Conservation (phyloP, 2,113 vertebrate species). For the Stercorarius parasiticus region DNA sequence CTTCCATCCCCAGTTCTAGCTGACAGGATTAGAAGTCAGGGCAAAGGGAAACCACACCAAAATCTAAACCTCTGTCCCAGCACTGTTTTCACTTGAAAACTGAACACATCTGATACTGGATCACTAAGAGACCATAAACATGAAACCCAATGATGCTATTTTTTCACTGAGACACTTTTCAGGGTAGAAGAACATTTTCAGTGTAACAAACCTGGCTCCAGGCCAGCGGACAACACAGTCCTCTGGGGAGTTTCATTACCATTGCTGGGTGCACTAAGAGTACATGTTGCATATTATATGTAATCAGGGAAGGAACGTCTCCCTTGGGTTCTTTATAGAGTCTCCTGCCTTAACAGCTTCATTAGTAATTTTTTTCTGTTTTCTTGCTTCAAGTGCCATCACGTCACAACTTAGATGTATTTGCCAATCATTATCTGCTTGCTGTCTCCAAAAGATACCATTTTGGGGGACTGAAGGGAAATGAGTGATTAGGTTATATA, state of each 20-base stretch:
- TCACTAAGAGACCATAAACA: background rate
- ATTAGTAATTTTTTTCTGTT: conserved; percentile 16
- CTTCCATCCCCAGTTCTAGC: background rate
- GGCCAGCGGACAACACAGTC: background rate
- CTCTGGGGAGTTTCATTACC: background rate
- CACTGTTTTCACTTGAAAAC: background rate
- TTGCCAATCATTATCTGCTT: background rate
- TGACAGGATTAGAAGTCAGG: background rate
- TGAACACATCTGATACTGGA: background rate
- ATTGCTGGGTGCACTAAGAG: background rate
- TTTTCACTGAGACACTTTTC: background rate
- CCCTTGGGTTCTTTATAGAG: conserved; percentile 18
- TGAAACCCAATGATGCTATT: background rate
- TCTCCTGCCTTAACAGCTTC: background rate
- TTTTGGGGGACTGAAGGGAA: background rate
- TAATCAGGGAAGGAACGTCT: conserved; percentile 17
- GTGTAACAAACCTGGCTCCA: conserved; percentile 18
- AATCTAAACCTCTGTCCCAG: background rate
- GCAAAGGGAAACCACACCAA: background rate
- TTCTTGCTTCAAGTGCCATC: background rate
- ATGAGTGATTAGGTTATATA: background rate
- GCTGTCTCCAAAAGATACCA: background rate
- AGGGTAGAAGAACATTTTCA: background rate
- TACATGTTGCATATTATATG: background rate
- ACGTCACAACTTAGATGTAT: background rate